Conservation (phyloP, 2,888 invertebrate genomes). For the Polyploca ridens region DNA sequence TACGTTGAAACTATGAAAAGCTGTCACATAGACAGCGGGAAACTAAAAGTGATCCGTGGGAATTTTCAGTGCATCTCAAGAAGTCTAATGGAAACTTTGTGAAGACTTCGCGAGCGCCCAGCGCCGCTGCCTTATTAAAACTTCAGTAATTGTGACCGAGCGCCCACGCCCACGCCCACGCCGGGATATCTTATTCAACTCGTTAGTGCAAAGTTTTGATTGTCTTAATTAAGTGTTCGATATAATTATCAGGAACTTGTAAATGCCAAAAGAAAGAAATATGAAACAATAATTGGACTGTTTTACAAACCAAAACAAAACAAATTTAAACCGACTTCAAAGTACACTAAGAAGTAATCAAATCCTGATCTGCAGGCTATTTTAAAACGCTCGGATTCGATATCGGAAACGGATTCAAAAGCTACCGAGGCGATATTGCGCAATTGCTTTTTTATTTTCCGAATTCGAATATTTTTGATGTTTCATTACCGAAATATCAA, state of each 20-base stretch:
- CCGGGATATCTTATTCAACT: conserved; percentile 30
- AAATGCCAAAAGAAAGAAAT: too few relatives aligned
- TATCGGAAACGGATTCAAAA: too few relatives aligned
- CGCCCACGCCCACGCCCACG: neutral
- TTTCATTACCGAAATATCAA: too few relatives aligned
- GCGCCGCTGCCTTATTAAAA: conserved; percentile 22
- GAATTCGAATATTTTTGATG: too few relatives aligned
- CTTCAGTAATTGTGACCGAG: conserved; percentile 35
- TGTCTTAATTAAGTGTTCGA: conserved; percentile 37
- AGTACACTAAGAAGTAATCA: too few relatives aligned
- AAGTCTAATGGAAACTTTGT: conserved; percentile 4
- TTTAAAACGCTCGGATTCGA: too few relatives aligned
- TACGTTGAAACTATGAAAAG: neutral
- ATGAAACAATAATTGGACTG: too few relatives aligned
- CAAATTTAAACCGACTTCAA: too few relatives aligned
- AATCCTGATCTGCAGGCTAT: too few relatives aligned
- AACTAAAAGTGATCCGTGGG: neutral
- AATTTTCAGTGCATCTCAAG: neutral
- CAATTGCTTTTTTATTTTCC: too few relatives aligned
- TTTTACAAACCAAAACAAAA: too few relatives aligned
- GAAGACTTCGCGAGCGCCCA: conserved; percentile 13
- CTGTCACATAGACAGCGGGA: neutral
- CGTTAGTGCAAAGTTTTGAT: conserved; percentile 19
- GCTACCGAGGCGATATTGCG: too few relatives aligned
- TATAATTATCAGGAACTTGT: conserved; percentile 19